Evolutionary conservation across 1,140 invertebrate genomes (phyloP).

Genomic region (Brachionus koreanus): DNA sequence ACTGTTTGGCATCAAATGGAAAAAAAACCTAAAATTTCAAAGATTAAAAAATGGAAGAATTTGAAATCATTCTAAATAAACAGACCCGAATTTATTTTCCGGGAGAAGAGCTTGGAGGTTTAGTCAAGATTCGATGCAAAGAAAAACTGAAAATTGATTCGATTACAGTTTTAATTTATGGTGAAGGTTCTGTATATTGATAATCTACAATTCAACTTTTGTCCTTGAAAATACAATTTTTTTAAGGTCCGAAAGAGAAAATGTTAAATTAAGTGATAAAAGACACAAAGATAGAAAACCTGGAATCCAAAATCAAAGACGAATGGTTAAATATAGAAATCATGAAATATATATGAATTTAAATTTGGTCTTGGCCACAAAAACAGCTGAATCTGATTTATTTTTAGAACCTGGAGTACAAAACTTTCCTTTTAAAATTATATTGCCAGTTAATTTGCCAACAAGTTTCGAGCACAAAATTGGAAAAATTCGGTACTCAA

Average conservation of each 20-base stretch:
- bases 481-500: conserved; percentile 59
- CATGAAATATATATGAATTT: neutral
- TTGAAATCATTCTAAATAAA: neutral
- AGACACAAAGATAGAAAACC: neutral
- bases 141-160: neutral
- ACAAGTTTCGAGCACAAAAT: conserved; percentile 59
- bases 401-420: neutral
- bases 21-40: neutral
- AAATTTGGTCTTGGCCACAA: neutral
- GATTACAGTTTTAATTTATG: neutral
- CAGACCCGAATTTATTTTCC: neutral
- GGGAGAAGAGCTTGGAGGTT: neutral
- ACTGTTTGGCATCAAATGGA: no score
- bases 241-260: neutral
- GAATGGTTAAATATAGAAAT: neutral
- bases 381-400: neutral
- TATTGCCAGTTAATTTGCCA: conserved; percentile 58
- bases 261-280: neutral
- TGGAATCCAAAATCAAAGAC: neutral
- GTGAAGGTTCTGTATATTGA: neutral
- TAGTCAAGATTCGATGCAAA: neutral
- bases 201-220: neutral
- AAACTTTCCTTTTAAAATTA: conserved; percentile 59
- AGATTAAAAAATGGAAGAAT: neutral
- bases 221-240: neutral